Percentiles rank a stretch among this genome's conserved stretches.
These are phyloP conservation scores for Oophaga pumilio DNA, from an alignment of 2,113 vertebrate genomes.

Conservation along the genomic window DNA sequence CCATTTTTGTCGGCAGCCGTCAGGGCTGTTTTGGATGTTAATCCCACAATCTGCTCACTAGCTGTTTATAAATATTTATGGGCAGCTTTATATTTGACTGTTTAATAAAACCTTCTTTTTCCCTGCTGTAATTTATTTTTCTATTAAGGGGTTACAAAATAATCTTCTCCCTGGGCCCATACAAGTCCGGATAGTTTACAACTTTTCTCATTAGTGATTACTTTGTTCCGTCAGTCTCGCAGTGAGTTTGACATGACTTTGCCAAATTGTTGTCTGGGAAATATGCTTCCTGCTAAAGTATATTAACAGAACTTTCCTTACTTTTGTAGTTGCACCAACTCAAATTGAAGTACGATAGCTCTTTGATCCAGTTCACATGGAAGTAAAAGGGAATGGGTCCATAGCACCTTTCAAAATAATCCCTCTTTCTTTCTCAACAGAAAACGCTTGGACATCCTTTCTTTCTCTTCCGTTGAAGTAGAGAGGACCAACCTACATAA, in stretches of 20 bases:
- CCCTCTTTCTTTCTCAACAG: too few species aligned
- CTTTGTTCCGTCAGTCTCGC: neutral
- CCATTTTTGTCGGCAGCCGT: neutral
- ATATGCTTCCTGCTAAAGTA: neutral
- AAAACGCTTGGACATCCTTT: too few species aligned
- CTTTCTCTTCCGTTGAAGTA: too few species aligned
- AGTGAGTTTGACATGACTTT: neutral
- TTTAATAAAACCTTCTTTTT: conserved; percentile 40
- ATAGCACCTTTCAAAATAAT: too few species aligned
- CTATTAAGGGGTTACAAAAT: conserved; percentile 45
- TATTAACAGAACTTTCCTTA: too few species aligned
- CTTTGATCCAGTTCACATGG: neutral
- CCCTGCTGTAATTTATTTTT: conserved; percentile 44
- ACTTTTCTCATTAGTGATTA: conserved; percentile 19
- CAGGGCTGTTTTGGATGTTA: conserved; percentile 22
- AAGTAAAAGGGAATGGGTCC: neutral
- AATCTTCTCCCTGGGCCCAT: conserved; percentile 6
- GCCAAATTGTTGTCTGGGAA: neutral
- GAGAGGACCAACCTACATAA: too few species aligned
- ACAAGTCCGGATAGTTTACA: conserved; percentile 10
- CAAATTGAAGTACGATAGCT: neutral
- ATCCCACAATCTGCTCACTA: conserved; percentile 28
- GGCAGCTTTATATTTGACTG: conserved; percentile 25
- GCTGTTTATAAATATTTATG: conserved; percentile 47
- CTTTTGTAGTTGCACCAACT: neutral